Conservation (phyloP, 2,888 invertebrate species). For the Pharmacophagus antenor region DNA sequence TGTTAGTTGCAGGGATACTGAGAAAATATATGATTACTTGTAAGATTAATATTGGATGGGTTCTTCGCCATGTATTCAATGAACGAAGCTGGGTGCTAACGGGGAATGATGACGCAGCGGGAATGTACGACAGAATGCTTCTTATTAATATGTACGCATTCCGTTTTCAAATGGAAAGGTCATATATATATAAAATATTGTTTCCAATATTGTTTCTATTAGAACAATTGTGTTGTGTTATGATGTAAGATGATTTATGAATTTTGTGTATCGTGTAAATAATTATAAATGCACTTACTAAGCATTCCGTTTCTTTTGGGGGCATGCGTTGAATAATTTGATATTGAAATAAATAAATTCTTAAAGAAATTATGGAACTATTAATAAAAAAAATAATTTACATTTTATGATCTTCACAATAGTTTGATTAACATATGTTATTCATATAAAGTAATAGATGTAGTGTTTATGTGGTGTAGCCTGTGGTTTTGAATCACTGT, state of each 20-base stretch:
- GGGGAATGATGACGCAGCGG: conserved; percentile 5
- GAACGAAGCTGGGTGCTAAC: conserved; percentile 18
- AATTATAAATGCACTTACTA: conserved; percentile 16
- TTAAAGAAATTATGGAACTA: conserved; percentile 18
- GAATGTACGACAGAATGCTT: conserved; percentile 5
- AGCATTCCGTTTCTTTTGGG: conserved; percentile 31
- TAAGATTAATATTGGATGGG: conserved; percentile 7
- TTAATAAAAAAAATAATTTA: conserved; percentile 15
- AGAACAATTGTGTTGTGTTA: conserved; percentile 26
- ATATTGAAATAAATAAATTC: conserved; percentile 22
- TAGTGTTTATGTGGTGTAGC: conserved; percentile 44
- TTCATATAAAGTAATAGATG: conserved; percentile 34
- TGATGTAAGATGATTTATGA: conserved; percentile 23
- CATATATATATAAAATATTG: conserved; percentile 1
- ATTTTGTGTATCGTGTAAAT: conserved; percentile 24
- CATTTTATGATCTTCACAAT: conserved; percentile 22
- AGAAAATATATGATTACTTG: conserved; percentile 8
- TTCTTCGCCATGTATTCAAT: conserved; percentile 10
- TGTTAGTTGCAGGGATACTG: conserved; percentile 23
- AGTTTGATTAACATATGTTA: conserved; percentile 25
- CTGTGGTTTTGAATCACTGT: conserved; percentile 61
- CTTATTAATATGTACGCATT: conserved; percentile 8
- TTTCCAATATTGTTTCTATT: conserved; percentile 11
- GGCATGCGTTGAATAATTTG: conserved; percentile 27
- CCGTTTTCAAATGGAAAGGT: conserved; percentile 12